Base-by-base conservation (phyloP, 2,888 invertebrate genomes). In the Icerya purchasi region DNA sequence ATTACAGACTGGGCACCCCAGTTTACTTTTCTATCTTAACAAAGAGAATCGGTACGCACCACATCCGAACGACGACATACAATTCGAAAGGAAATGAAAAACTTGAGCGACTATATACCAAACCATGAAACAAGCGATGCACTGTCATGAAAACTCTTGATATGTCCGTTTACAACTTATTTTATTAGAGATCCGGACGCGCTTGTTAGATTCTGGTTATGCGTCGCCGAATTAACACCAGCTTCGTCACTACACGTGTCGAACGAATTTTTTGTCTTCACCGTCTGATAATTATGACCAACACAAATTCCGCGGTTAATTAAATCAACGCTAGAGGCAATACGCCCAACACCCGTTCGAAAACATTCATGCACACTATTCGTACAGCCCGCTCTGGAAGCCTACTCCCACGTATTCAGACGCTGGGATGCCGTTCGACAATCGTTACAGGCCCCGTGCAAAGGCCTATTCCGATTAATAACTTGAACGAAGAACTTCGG, bases 1-100 rank as follows among this genome's bases (percentile, higher is more conserved):
- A 69, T 70, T 0, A 68, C 70, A 14, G 71, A 72, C 65, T 68
- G 68, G 64, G 70, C 72, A 22, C 60, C 66, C 22, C 71, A 72
- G 60, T 72, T 72, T 57, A 68, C 69, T 71, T 71, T 63, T 1
- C 2, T 1, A 3, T 22, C 1, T 50, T 60, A 0, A 19, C 20
- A 1, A 19, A 2, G 2, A 24, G 23, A 0, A 21, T 59, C 10
- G 59, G 59, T 2, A 23, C 49, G 1, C 22, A 19, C 8, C 54
- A 59, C 2, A 2, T 54, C 24, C 18, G 20, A 19, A 55, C 59
- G 19, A 61, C 56, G 1, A 50, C 58, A 2, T 63, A 60, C 23
- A 61, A 63, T 53, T 62, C 62, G 0, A 58, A 55, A 21, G 25
- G 59, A 0, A 64, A 64, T 25, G 62, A 59, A 10, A 53, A 56